Percentiles rank a stretch among this genome's conserved stretches.
Evolutionary conservation across 2,113 vertebrate genomes (phyloP).

Genomic region (mouse (Mus musculus)): GRCm39 chr10:97759501-97760000

Average conservation of each 20-base stretch:
- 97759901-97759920: not conserved
- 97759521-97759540: slow-evolving; percentile 2
- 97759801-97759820: not conserved
- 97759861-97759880: too few species aligned
- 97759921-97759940: not conserved
- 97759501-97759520: not conserved
- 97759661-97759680: not conserved
- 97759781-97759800: not conserved
- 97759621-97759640: not conserved
- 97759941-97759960: not conserved
- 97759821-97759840: too few species aligned
- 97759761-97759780: too few species aligned
- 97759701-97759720: not conserved
- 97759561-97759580: not conserved
- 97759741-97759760: too few species aligned
- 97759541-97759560: slow-evolving; percentile 1
- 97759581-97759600: not conserved
- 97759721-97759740: not conserved
- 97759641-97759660: not conserved
- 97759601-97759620: not conserved
- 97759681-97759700: not conserved
- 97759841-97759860: not conserved
- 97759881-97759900: not conserved
- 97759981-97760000: not conserved
- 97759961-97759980: not conserved